Evolutionary conservation across 35 echinoderm and acorn worm genomes (phyloP).

Genomic region (Patiria miniata): DNA sequence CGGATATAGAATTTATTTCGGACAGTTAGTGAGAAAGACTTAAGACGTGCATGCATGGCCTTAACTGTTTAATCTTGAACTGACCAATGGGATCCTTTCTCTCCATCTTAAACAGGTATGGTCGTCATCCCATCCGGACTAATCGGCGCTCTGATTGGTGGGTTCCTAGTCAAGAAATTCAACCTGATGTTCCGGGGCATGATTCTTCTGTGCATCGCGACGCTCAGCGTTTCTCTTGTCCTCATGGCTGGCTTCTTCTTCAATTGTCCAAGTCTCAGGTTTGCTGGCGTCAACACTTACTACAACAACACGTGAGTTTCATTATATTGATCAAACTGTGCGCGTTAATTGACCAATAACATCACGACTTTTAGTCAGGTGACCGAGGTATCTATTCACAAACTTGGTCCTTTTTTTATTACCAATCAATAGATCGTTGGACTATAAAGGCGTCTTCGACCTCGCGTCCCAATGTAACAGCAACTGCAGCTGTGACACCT

Average conservation of each 20-base stretch:
- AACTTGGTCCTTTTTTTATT: no score
- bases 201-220: constrained; percentile 58
- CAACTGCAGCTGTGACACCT: constrained; percentile 55
- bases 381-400: no score
- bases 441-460: constrained; percentile 37
- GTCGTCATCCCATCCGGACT: constrained; percentile 78
- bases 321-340: no score
- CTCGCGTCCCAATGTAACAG: constrained; percentile 57
- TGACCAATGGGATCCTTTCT: no score
- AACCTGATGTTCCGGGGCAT: constrained; percentile 71
- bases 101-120: constrained; percentile 41
- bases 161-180: constrained; percentile 73
- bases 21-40: no score
- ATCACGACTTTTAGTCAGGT: no score
- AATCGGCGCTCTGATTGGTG: constrained; percentile 75
- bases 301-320: constrained; percentile 78
- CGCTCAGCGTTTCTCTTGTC: constrained; percentile 41
- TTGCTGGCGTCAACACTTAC: constrained; percentile 84
- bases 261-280: constrained; percentile 63
- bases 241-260: constrained; percentile 53
- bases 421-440: not conserved
- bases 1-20: no score
- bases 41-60: no score
- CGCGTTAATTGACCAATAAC: no score
- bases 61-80: no score